Percentiles rank a stretch among this genome's conserved stretches.
Conservation (phyloP, 92 coral and sea anemone species). For the Palythoa grandis region DNA sequence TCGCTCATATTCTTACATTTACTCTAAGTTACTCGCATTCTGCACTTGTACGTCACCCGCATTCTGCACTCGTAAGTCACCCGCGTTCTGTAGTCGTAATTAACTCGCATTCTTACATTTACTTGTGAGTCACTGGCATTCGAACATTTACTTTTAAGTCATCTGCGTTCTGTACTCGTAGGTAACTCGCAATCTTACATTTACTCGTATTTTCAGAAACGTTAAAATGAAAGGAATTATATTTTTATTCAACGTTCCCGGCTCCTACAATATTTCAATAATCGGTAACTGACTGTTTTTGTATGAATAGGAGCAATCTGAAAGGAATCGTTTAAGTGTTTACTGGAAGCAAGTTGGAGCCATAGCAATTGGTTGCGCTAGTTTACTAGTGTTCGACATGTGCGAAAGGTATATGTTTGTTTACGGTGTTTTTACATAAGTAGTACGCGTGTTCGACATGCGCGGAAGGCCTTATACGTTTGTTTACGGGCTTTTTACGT, state of each 20-base stretch:
- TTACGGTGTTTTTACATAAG: too few species aligned
- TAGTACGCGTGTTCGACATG: too few species aligned
- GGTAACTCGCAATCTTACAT: too few species aligned
- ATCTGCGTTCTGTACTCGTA: too few species aligned
- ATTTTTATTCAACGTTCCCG: neutral
- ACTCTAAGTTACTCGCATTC: neutral
- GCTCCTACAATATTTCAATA: neutral
- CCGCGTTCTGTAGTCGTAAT: neutral
- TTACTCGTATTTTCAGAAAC: too few species aligned
- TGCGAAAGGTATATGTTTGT: conserved; percentile 81
- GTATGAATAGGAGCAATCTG: conserved; percentile 76
- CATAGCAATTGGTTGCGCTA: conserved; percentile 75
- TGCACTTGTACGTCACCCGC: neutral
- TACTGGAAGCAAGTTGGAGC: conserved; percentile 92
- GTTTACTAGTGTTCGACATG: conserved; percentile 88
- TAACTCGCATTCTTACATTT: neutral
- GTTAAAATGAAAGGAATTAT: too few species aligned
- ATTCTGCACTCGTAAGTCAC: neutral
- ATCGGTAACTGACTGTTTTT: neutral
- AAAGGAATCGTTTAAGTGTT: conserved; percentile 79
- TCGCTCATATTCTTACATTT: neutral
- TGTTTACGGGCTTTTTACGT: too few species aligned
- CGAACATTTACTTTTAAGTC: neutral
- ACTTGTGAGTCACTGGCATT: neutral
- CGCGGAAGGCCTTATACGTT: too few species aligned